Evolutionary conservation across 2,113 vertebrate genomes (phyloP).

Genomic region (Isurus oxyrinchus): DNA sequence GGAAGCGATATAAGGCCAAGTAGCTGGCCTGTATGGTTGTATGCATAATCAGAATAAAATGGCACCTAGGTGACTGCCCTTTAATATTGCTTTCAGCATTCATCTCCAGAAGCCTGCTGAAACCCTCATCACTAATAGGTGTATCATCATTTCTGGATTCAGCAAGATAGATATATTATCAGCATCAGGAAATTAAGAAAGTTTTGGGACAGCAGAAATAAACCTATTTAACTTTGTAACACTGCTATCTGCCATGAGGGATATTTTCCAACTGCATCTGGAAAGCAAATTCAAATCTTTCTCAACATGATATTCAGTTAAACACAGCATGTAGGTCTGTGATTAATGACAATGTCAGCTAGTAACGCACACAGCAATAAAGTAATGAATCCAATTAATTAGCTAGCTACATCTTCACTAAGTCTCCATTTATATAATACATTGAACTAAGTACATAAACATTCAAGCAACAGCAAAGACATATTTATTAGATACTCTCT

Average conservation of each 20-base stretch:
- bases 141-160: neutral
- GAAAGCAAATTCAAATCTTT: neutral
- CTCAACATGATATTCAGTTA: neutral
- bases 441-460: neutral
- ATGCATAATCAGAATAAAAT: neutral
- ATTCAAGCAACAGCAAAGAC: too few species aligned
- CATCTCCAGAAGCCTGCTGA: neutral
- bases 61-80: neutral
- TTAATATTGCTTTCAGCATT: neutral
- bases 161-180: neutral
- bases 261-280: neutral
- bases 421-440: neutral
- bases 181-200: neutral
- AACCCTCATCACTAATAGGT: neutral
- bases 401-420: neutral
- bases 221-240: neutral
- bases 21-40: neutral
- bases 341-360: neutral
- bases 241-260: neutral
- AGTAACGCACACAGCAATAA: too few species aligned
- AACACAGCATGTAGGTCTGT: too few species aligned
- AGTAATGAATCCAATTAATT: neutral
- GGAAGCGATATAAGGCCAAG: constrained; percentile 31
- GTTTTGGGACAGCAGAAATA: neutral
- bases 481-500: too few species aligned